Base-by-base conservation (phyloP, 2,888 invertebrate genomes). In the Drosophila anomalata region DNA sequence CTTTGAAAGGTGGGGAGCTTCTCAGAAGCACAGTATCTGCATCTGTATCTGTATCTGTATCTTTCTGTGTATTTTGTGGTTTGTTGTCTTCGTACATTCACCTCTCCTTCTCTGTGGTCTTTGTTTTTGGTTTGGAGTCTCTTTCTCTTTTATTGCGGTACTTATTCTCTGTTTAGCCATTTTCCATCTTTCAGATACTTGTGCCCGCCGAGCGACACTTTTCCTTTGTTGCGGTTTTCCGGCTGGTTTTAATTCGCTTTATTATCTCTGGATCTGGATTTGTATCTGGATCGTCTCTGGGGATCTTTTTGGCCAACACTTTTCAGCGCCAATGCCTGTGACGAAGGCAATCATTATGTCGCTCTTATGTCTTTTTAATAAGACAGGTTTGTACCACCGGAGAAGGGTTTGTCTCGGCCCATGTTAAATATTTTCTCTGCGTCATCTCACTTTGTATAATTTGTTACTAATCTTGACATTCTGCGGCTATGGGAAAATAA, bases 281-380 rank as follows among this genome's bases (percentile, higher is more conserved):
- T 17, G 17, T 17, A 17, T 80, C 68, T 5, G 22, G 22, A 24
- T 9, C 9, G 9, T 9, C 29, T 29, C 9, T 9, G 9, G 29
- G 9, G 29, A 29, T 29, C 29, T 29, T 29, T 29, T 29, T 9
- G 29, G 9, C 9, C 29, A 29, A 29, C 9, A 24, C 56, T 48
- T 61, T 54, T 24, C 50, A 51, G 48, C 48, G 29, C 36, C 52
- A 66, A 54, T n/a, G 2, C 2, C 36, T 12, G 33, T 33, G 31
- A 33, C 5, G 63, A 58, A 24, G 47, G 52, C 61, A 57, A 58
- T 48, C 65, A 41, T 33, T 55, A 55, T 80, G 70, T 79, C 69
- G 78, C 56, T 63, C 76, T 84, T 76, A 82, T 82, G 79, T 71
- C 57, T 82, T 82, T 85, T 82, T 85, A 83, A 83, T 85, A 79